Conservation (phyloP, 2,113 vertebrate species). For the Thamnophis sirtalis region DNA sequence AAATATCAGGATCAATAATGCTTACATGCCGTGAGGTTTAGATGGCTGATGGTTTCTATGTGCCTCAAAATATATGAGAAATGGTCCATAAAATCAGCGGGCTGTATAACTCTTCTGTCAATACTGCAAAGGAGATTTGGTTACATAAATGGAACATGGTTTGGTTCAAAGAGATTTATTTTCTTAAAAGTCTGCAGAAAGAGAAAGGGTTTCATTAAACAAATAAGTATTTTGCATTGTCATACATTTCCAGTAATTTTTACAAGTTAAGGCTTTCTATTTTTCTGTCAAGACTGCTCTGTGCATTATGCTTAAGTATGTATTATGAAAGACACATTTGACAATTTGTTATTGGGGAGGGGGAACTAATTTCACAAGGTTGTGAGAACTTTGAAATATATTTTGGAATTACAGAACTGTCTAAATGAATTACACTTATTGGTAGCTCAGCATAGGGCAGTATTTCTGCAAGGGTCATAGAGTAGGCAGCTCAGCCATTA, state of each 20-base stretch:
- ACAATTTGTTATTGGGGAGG: not conserved
- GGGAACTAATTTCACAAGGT: not conserved
- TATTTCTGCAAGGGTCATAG: not conserved
- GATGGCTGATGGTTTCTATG: constrained; percentile 31
- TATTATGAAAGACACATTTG: not conserved
- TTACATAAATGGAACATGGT: constrained; percentile 33
- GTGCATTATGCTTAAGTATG: not conserved
- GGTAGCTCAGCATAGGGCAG: not conserved
- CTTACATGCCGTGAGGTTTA: not conserved
- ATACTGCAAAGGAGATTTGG: constrained; percentile 31
- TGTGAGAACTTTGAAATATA: not conserved
- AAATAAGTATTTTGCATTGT: constrained; percentile 8
- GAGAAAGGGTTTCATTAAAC: not conserved
- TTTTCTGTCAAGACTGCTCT: constrained; percentile 20
- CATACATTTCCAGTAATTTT: constrained; percentile 30
- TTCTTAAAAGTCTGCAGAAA: constrained; percentile 7
- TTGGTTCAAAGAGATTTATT: constrained; percentile 22
- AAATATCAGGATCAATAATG: not conserved
- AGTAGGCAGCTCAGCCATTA: not conserved
- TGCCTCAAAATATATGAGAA: constrained; percentile 32
- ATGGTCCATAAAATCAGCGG: constrained; percentile 38
- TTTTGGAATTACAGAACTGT: not conserved
- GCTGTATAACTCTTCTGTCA: constrained; percentile 47
- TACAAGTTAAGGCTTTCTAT: constrained; percentile 32
- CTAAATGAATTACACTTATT: not conserved